Evolutionary conservation across 2,113 vertebrate genomes (phyloP).

Genomic region (Tretioscincus oriximinensis): DNA sequence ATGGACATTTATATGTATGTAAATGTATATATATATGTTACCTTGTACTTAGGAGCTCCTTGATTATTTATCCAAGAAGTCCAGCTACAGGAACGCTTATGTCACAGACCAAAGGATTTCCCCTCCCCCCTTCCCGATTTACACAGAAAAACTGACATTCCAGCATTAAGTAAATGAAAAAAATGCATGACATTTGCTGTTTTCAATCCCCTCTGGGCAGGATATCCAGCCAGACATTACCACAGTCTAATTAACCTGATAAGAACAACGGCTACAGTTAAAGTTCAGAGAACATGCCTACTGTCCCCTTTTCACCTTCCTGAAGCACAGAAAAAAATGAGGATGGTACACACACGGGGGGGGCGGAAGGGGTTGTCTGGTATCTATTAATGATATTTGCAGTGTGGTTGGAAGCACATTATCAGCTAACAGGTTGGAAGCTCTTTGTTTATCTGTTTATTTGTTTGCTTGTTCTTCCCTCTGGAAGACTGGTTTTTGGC

Average conservation of each 20-base stretch:
- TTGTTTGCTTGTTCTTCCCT: neutral
- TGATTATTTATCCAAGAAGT: conserved; percentile 55
- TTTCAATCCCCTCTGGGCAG: conserved; percentile 58
- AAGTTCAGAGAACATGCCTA: neutral
- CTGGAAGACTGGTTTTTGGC: conserved; percentile 29
- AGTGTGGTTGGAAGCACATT: conserved; percentile 34
- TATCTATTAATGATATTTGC: conserved; percentile 51
- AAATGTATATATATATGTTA: neutral
- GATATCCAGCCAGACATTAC: conserved; percentile 55
- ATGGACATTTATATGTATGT: neutral
- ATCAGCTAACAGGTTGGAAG: conserved; percentile 35
- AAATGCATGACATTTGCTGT: conserved; percentile 44
- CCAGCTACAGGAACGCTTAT: conserved; percentile 50
- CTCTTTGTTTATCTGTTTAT: neutral
- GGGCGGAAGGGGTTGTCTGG: accelerated
- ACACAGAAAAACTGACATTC: conserved; percentile 44
- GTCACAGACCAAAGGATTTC: conserved; percentile 39
- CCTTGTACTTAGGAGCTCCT: conserved; percentile 45
- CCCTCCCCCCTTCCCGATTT: conserved; percentile 36
- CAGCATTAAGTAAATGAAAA: conserved; percentile 40
- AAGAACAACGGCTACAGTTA: conserved; percentile 46
- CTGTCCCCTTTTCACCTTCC: conserved; percentile 15
- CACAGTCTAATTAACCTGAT: conserved; percentile 56
- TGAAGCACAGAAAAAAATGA: conserved; percentile 41
- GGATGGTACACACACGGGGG: neutral